These are phyloP conservation scores for Papilio polytes DNA, from an alignment of 1,140 invertebrate genomes.

Conservation along the genomic window DNA sequence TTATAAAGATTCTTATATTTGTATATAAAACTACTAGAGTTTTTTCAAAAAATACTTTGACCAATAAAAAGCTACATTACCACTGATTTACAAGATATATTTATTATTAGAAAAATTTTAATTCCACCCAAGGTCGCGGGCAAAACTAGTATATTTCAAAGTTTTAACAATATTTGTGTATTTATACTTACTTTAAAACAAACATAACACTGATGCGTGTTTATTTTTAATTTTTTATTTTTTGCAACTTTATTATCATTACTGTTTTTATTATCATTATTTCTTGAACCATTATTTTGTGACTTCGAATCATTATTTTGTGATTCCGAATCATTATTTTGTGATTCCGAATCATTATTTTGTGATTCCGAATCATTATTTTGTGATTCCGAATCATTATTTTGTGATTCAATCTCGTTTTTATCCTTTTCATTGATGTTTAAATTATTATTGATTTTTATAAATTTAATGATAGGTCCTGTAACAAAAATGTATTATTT, in stretches of 20 bases:
- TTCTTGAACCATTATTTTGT: constrained; percentile 3
- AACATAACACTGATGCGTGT: constrained; percentile 69
- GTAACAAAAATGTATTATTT: background rate
- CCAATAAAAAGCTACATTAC: no score
- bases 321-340: background rate
- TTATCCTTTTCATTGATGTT: background rate
- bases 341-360: constrained; percentile 19
- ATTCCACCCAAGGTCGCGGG: no score
- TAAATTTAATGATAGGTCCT: constrained; percentile 36
- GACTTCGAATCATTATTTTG: constrained; percentile 3
- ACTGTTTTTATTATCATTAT: constrained; percentile 15
- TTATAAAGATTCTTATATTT: no score
- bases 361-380: constrained; percentile 2
- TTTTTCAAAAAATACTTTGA: no score
- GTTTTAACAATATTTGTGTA: constrained; percentile 18
- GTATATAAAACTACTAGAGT: no score
- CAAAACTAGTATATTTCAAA: background rate
- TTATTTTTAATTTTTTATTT: constrained; percentile 52
- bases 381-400: background rate
- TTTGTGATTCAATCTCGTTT: constrained; percentile 26
- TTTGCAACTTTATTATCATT: constrained; percentile 40
- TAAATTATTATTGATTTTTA: constrained; percentile 31
- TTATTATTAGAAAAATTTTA: no score
- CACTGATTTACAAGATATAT: no score
- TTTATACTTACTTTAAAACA: constrained; percentile 74